phyloP scores from a whole-genome alignment of 2,888 invertebrate species.

The Trissolcus brochymenae region DNA sequence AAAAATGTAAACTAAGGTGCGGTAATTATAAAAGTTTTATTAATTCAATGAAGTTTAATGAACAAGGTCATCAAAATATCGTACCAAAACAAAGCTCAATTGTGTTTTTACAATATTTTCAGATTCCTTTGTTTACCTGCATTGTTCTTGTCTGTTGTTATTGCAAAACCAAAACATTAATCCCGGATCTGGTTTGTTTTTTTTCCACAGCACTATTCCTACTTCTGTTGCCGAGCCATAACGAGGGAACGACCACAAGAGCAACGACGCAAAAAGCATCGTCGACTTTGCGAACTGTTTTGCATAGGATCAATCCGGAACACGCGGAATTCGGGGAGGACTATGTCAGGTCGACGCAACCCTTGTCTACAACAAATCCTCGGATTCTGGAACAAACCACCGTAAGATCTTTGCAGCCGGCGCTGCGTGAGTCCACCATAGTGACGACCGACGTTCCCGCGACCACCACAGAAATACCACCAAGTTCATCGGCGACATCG shows the following conservation, averaged over 20 bases:
- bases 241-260: conserved; percentile 38
- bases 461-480: conserved; percentile 10
- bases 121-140: too few relatives aligned
- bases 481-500: conserved; percentile 2
- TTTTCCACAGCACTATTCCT: conserved; percentile 58
- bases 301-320: conserved; percentile 29
- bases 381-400: conserved; percentile 31
- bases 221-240: conserved; percentile 55
- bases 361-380: conserved; percentile 4
- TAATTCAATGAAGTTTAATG: too few relatives aligned
- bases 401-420: not conserved
- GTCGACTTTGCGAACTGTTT: conserved; percentile 36
- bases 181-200: conserved; percentile 21
- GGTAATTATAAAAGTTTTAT: too few relatives aligned
- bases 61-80: too few relatives aligned
- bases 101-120: too few relatives aligned
- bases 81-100: too few relatives aligned
- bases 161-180: conserved; percentile 2
- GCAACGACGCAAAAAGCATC: conserved; percentile 31
- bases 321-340: conserved; percentile 13
- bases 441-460: conserved; percentile 40
- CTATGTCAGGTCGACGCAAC: conserved; percentile 23
- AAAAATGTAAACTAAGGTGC: too few relatives aligned
- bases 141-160: too few relatives aligned
- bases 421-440: conserved; percentile 18